Evolutionary conservation across 2,888 invertebrate species (phyloP).

Genomic region (Scrobipalpa costella): DNA sequence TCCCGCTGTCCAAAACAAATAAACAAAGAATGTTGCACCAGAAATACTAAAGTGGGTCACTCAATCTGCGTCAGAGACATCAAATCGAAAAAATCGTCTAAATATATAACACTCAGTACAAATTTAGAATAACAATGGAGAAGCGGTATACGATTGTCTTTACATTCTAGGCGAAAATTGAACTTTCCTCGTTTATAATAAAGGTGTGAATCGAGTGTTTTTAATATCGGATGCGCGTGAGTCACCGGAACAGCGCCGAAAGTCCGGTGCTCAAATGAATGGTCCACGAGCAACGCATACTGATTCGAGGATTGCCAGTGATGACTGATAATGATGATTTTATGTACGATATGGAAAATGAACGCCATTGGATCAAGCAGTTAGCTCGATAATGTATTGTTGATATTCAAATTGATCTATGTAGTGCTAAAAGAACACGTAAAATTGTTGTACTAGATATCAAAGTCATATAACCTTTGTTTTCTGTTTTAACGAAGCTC

Average conservation of each 20-base stretch:
- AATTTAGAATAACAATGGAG: slow-evolving; percentile 62
- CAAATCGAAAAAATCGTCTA: slow-evolving; percentile 52
- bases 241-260: slow-evolving; percentile 70
- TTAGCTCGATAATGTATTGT: neutral
- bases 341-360: slow-evolving; percentile 13
- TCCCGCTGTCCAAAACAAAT: slow-evolving; percentile 21
- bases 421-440: neutral
- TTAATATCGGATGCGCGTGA: slow-evolving; percentile 53
- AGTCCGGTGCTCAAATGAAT: slow-evolving; percentile 55
- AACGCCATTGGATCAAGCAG: slow-evolving; percentile 9
- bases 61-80: slow-evolving; percentile 48
- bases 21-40: slow-evolving; percentile 31
- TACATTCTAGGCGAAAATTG: neutral
- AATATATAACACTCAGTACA: slow-evolving; percentile 50
- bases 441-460: neutral
- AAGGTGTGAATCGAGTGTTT: slow-evolving; percentile 35
- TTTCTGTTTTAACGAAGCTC: neutral
- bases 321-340: neutral
- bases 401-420: neutral
- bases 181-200: slow-evolving; percentile 24
- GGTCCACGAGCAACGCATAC: slow-evolving; percentile 56
- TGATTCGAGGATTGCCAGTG: slow-evolving; percentile 33
- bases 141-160: slow-evolving; percentile 37
- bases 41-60: slow-evolving; percentile 53
- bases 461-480: no score